Evolutionary conservation across 2,797 vertebrate genomes (phyloP).

Genomic region (Hydrocynus forskahlii): DNA sequence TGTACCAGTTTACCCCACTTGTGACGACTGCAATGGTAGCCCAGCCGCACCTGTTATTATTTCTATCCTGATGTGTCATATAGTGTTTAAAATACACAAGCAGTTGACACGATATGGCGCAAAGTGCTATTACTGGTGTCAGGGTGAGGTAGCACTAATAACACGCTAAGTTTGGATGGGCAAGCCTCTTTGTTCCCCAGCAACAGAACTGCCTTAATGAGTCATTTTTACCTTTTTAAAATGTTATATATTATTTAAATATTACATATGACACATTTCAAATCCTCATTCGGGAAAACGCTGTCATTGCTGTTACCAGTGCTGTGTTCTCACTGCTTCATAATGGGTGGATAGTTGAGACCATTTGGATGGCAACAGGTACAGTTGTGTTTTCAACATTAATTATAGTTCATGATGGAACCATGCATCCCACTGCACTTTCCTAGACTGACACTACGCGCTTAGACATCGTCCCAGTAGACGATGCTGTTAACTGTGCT

Average conservation of each 20-base stretch:
- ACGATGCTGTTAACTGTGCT: not conserved
- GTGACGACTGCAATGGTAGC: not conserved
- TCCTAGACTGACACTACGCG: not conserved
- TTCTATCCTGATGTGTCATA: not conserved
- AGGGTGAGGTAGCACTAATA: not conserved
- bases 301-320: too few species aligned
- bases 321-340: too few species aligned
- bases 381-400: not conserved
- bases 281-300: too few species aligned
- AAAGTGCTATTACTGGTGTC: not conserved
- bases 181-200: not conserved
- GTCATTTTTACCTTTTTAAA: too few species aligned
- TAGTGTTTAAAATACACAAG: conserved; percentile 15
- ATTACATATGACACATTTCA: too few species aligned
- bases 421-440: not conserved
- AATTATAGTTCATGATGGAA: not conserved
- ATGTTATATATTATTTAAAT: too few species aligned
- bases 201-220: not conserved
- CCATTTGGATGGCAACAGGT: not conserved
- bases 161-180: not conserved
- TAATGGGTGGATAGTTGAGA: too few species aligned
- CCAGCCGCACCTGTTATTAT: not conserved
- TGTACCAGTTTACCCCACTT: conserved; percentile 24
- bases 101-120: not conserved
- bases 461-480: not conserved